Percentiles rank a stretch among this genome's conserved stretches.
Evolutionary conservation across 2,888 invertebrate genomes (phyloP).

Genomic region (Tetragonula carbonaria): DNA sequence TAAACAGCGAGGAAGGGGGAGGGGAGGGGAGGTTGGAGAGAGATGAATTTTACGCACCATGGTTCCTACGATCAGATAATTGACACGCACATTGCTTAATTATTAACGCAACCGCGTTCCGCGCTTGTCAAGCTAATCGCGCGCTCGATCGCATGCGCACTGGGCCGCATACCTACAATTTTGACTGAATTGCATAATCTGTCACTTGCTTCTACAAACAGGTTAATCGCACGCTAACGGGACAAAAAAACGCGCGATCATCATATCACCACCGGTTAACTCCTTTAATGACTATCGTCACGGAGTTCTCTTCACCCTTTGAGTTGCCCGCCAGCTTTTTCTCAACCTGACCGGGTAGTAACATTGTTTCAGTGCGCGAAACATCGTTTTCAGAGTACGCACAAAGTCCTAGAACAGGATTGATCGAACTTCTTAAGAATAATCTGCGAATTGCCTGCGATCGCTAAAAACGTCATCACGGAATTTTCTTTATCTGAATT

Average conservation of each 20-base stretch:
- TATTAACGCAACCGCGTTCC: constrained; percentile 40
- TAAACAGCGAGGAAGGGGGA: background rate
- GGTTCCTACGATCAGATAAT: constrained; percentile 61
- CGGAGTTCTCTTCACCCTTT: background rate
- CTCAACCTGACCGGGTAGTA: no score
- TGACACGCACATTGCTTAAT: constrained; percentile 47
- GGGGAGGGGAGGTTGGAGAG: constrained; percentile 9
- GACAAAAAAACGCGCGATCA: constrained; percentile 4
- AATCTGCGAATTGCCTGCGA: no score
- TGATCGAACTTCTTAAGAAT: no score
- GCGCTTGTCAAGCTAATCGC: constrained; percentile 55
- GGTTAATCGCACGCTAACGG: constrained; percentile 21
- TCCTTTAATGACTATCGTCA: background rate
- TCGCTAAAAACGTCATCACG: no score
- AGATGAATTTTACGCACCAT: constrained; percentile 46
- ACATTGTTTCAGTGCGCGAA: no score
- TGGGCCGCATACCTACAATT: constrained; percentile 50
- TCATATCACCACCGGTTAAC: background rate
- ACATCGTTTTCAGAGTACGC: no score
- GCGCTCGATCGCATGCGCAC: constrained; percentile 38
- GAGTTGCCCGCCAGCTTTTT: no score
- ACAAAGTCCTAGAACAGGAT: no score
- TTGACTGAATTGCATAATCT: constrained; percentile 45
- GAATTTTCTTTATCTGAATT: background rate
- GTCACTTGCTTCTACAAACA: constrained; percentile 47